Evolutionary conservation across 1,140 invertebrate species (phyloP).

Genomic region (Mactra quadrangularis): DNA sequence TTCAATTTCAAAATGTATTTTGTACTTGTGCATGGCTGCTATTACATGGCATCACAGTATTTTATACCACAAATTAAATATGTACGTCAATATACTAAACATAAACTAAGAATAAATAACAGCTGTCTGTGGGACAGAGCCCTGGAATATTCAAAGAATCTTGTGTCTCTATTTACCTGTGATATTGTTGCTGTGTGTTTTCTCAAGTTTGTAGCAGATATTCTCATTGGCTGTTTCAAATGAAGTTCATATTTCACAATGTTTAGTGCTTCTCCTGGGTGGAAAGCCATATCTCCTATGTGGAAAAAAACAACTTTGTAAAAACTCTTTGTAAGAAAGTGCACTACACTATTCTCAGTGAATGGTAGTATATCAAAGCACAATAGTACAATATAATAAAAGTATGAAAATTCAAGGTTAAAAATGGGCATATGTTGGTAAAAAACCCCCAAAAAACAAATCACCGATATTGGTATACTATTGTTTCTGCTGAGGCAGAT

Average conservation of each 20-base stretch:
- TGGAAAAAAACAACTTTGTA: not conserved
- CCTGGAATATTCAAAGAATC: no score
- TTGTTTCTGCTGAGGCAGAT: no score
- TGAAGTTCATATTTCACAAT: constrained; percentile 7
- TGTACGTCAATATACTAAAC: no score
- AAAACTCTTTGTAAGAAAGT: not conserved
- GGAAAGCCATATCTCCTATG: not conserved
- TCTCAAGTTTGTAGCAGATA: constrained; percentile 12
- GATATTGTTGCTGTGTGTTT: constrained; percentile 12
- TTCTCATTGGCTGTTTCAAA: constrained; percentile 9
- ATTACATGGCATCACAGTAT: no score
- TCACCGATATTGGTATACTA: no score
- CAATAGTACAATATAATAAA: not conserved
- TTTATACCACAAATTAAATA: no score
- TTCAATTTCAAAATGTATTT: no score
- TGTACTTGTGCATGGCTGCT: no score
- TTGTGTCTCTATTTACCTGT: not conserved
- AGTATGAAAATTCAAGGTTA: not conserved
- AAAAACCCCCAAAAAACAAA: no score
- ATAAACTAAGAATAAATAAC: no score
- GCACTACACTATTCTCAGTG: not conserved
- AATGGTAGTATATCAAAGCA: not conserved
- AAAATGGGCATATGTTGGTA: not conserved
- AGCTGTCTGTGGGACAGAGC: no score
- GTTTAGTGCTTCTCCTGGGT: constrained; percentile 5